Conservation (phyloP, 2,113 vertebrate genomes). For the Triplophysa siluroides region DNA sequence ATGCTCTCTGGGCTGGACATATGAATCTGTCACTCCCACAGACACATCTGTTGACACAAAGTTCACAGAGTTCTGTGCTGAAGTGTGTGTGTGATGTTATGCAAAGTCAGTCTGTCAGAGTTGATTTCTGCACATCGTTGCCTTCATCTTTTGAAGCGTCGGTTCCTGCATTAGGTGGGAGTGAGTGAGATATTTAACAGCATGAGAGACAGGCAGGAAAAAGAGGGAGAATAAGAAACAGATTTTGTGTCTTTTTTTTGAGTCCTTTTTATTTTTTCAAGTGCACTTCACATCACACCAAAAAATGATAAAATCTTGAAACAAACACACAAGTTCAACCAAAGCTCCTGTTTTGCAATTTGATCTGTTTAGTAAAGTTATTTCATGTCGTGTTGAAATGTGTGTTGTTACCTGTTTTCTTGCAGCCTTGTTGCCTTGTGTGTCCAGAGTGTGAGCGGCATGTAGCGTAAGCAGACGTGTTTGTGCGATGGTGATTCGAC, state of each 20-base stretch:
- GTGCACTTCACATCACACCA: not conserved
- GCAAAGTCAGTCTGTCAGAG: slow-evolving; percentile 15
- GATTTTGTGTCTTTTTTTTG: too few species aligned
- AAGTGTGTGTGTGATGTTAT: not conserved
- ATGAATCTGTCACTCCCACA: slow-evolving; percentile 7
- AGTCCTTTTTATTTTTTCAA: not conserved
- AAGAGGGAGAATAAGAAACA: not conserved
- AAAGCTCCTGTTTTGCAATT: not conserved
- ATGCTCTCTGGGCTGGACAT: not conserved
- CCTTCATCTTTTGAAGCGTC: not conserved
- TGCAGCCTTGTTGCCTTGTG: slow-evolving; percentile 74
- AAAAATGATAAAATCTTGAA: not conserved
- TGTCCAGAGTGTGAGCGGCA: slow-evolving; percentile 82
- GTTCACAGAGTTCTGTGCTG: not conserved
- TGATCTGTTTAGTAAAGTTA: not conserved
- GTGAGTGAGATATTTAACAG: not conserved
- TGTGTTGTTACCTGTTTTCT: slow-evolving; percentile 81
- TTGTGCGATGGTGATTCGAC: slow-evolving; percentile 87
- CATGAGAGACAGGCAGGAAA: not conserved
- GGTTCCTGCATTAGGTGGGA: not conserved
- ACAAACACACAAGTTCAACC: not conserved
- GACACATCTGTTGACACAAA: not conserved
- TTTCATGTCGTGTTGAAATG: not conserved
- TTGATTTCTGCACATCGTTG: slow-evolving; percentile 10
- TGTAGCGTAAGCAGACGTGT: slow-evolving; percentile 83